Evolutionary conservation across 1,140 invertebrate species (phyloP), one percentile per base, ranked within the genome.

Genomic region (Zaprionus tsacasi): DNA sequence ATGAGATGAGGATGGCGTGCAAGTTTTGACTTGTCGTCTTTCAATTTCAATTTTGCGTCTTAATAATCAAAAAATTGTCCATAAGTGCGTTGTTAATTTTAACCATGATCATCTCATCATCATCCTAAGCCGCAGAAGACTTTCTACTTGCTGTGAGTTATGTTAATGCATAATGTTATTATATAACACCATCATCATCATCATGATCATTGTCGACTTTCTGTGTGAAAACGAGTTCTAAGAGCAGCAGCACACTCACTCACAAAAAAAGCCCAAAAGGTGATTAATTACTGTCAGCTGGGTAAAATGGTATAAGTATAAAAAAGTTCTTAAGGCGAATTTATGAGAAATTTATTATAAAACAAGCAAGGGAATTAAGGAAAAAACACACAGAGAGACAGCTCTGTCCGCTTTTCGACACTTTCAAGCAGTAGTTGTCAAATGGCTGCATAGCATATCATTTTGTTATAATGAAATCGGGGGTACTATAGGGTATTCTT

Each of bases 211-310:
- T 4, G 4, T 13, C 33, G 33, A 45, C 17, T 50, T 50, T 50
- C 17, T 50, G 38, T 13, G 45, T 8, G 10, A 50, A 81, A 89
- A 88, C 83, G 58, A 45, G 82, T 87, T 87, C 77, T n/a, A 71
- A 78, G 30, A 1, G 10, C 17, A 50, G 15, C 11, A 80, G 66
- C 45, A 40, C 68, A 40, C 40, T 15, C 33, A 2, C 50, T 72
- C 50, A 56, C 43, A 60, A 43, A 70, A 30, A 61, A 75, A 75
- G 55, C 60, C 55, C 33, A 70, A 72, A 58, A 56, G 55, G 72
- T 89, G 83, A 83, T 88, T 88, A 89, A 88, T 88, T 88, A 89
- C 81, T 70, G 81, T 57, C 80, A 72, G 83, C 30, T 74, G 70
- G 77, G 81, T 80, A 85, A 85, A 85, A 83, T 85, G 83, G 70